Conservation (phyloP, 2,113 vertebrate genomes). For the Micronisus gabar region DNA sequence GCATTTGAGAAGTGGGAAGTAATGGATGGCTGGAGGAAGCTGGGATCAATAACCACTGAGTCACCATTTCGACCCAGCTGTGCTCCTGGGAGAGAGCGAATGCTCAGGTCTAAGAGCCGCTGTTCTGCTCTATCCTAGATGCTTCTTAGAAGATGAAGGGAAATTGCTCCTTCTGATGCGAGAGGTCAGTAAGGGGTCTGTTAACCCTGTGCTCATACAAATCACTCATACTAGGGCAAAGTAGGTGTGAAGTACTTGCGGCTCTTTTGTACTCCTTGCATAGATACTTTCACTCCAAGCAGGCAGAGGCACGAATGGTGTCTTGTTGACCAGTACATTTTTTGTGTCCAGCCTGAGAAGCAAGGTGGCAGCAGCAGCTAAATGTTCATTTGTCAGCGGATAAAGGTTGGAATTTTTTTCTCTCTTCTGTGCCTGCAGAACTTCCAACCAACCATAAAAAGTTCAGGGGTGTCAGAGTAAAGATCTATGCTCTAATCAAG, state of each 20-base stretch:
- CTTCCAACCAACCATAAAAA: neutral
- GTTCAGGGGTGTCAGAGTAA: conserved; percentile 27
- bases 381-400: neutral
- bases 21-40: neutral
- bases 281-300: neutral
- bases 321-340: neutral
- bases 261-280: neutral
- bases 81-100: neutral
- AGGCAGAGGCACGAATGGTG: neutral
- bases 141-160: neutral
- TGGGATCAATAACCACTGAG: fast-evolving
- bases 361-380: conserved; percentile 55
- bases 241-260: fast-evolving
- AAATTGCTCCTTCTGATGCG: neutral
- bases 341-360: conserved; percentile 19
- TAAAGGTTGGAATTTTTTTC: neutral
- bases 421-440: neutral
- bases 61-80: neutral
- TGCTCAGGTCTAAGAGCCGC: neutral
- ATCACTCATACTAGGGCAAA: neutral
- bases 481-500: conserved; percentile 41
- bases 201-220: neutral
- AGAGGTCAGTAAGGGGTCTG: neutral
- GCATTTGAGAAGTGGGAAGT: neutral
- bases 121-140: neutral